A percentile compares a stretch with the other conserved stretches of the same genome.
Evolutionary conservation across 2,113 vertebrate species (phyloP).

Genomic region (Morone saxatilis): DNA sequence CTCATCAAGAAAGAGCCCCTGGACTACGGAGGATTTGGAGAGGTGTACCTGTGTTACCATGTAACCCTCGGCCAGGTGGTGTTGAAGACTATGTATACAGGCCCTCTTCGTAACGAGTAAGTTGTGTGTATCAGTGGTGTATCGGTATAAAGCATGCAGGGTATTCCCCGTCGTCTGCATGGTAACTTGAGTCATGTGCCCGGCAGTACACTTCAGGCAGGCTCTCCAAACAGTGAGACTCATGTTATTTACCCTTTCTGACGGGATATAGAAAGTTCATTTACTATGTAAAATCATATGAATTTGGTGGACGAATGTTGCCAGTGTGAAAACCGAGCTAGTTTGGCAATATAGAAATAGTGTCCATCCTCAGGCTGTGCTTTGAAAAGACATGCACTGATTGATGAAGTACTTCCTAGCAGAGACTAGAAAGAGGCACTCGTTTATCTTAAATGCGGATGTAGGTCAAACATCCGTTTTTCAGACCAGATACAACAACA

Average conservation of each 20-base stretch:
- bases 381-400: not conserved
- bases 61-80: conserved; percentile 90
- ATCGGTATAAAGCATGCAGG: conserved; percentile 24
- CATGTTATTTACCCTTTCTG: not conserved
- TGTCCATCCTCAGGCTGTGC: not conserved
- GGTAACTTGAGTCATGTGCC: conserved; percentile 55
- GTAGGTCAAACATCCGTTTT: not conserved
- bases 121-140: conserved; percentile 54
- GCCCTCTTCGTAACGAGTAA: conserved; percentile 89
- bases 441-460: conserved; percentile 10
- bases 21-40: conserved; percentile 92
- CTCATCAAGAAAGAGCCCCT: conserved; percentile 83
- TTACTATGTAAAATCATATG: not conserved
- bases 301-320: not conserved
- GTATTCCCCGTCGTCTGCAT: conserved; percentile 50
- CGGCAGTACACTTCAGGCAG: not conserved
- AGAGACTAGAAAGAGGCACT: not conserved
- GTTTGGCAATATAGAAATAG: not conserved
- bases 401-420: not conserved
- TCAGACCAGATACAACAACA: not conserved
- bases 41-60: conserved; percentile 92
- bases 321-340: not conserved
- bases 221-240: not conserved
- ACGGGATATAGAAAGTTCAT: not conserved
- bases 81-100: conserved; percentile 93